Evolutionary conservation across 2,113 vertebrate genomes (phyloP), one percentile per base, ranked within the genome.

Genomic region (Rhynchomys soricoides): DNA sequence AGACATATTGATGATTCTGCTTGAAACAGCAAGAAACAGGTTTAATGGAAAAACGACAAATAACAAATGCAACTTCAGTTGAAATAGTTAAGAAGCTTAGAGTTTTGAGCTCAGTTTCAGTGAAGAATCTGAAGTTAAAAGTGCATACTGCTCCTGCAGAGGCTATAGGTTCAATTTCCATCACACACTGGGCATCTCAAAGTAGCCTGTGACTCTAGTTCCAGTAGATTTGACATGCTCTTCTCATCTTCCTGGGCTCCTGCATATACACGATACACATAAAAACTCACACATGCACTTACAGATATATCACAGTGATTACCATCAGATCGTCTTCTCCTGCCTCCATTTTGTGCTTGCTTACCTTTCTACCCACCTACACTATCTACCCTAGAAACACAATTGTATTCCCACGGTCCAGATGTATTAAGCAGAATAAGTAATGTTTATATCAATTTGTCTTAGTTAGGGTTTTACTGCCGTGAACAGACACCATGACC

Each of bases 361-460:
- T 82, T 57, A 16, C 37, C 50, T 55, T 34, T 55, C 34, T 81
- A 24, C 0, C 1, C 1, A 57, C 21, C 21, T 0, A 13, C 12
- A 82, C n/a, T 3, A 82, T 59, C 12, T 26, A 40, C 37, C 22
- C 7, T 59, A 26, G 1, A 4, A 81, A 43, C 24, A 40, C 5
- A 59, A 5, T 59, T 59, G 12, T 2, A 59, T 82, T 29, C 15
- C 12, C 12, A 57, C 40, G 6, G 37, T 4, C 11, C n/a, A 16
- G 22, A 40, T 26, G 37, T 82, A 26, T 59, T 26, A 82, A 59
- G 12, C 1, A 40, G 12, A 55, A 82, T 59, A 40, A 40, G 4
- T n/a, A 57, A 81, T 26, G 5, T n/a, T 55, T n/a, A 3, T 7
- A 29, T 43, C 26, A 75, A 29, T 52, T 52, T n/a, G 50, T 52